Evolutionary conservation across 1,140 invertebrate genomes (phyloP), one percentile per base, ranked within the genome.

Genomic region (Ips nitidus): DNA sequence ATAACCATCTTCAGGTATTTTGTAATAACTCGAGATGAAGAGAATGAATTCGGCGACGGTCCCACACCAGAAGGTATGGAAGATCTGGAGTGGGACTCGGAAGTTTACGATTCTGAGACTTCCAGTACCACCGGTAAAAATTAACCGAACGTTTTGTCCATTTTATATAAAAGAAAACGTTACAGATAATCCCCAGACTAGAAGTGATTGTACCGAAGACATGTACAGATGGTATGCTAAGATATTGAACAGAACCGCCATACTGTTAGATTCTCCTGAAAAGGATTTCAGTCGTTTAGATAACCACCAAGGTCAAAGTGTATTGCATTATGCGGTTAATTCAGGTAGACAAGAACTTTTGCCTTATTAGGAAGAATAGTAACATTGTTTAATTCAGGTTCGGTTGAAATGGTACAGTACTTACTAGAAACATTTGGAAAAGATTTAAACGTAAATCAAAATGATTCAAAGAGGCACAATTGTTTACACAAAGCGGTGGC

Each of bases 11-110:
- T 22, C 22, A 68, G 67, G 37, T 81, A 81, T 71, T 81, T 81
- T 75, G 78, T 82, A 5, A 77, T 81, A 8, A 75, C 77, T 65
- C 74, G 75, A 43, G 79, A 81, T 55, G 74, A 78, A 38, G 73
- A 80, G 62, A 72, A 70, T 70, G 74, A 81, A 62, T 74, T 81
- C 57, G 82, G 82, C 66, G 83, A 85, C 45, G 82, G 84, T 8
- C 78, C 76, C 22, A 87, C 86, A 43, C 86, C 86, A 4, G 86
- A 87, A 65, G 86, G 84, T 8, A 87, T 87, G 86, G 85, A 86
- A 59, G 82, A 80, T 37, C 75, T 87, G 1, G 84, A 87, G 73
- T 87, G 86, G 86, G 85, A 86, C 59, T 80, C 83, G 66, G 86
- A 87, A 75, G 80, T 86, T 8, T 80, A 81, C 43, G 78, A 78